phyloP scores from a whole-genome alignment of 2,113 vertebrate genomes.

The Neomonachus schauinslandi region DNA sequence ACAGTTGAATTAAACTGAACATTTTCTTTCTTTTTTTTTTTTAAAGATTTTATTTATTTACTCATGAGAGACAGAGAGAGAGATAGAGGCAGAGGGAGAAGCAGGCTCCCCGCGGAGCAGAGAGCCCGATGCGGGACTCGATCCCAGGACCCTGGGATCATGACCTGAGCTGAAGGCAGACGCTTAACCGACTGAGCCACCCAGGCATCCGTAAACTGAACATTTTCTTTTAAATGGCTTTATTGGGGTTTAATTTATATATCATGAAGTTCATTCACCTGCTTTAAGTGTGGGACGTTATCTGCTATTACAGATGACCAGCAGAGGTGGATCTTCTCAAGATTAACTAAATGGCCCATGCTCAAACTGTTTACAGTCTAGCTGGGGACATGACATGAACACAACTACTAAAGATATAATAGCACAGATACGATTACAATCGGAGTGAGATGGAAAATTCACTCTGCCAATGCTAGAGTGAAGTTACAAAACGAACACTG shows the following conservation, averaged over 20 bases:
- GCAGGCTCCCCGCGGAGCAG: too few relatives aligned
- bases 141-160: too few relatives aligned
- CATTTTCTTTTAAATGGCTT: background rate
- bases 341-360: background rate
- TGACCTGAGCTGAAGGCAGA: too few relatives aligned
- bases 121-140: too few relatives aligned
- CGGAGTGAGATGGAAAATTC: conserved; percentile 25
- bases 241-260: background rate
- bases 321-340: background rate
- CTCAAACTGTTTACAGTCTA: background rate
- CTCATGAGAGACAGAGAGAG: too few relatives aligned
- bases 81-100: too few relatives aligned
- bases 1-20: background rate
- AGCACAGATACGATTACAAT: background rate
- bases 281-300: background rate
- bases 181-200: too few relatives aligned
- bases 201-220: background rate
- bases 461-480: background rate
- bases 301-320: background rate
- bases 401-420: background rate
- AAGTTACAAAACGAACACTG: conserved; percentile 46
- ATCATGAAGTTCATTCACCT: background rate
- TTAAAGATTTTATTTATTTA: too few relatives aligned
- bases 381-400: background rate
- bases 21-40: background rate